These are phyloP conservation scores for Caenorhabditis afra DNA, from an alignment of 2,888 invertebrate genomes.

Conservation along the genomic window DNA sequence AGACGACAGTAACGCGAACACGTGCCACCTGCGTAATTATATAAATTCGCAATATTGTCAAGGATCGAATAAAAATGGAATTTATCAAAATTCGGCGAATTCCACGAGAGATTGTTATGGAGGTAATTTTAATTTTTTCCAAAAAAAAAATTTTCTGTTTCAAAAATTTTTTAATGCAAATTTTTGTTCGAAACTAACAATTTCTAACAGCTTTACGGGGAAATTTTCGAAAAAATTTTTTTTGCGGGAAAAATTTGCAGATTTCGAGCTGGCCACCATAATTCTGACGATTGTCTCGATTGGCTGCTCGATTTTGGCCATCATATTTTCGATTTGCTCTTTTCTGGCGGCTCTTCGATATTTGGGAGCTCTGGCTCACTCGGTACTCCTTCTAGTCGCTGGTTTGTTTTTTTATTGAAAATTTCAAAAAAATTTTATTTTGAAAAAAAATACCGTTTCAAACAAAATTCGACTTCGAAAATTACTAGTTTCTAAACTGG, in stretches of 20 bases:
- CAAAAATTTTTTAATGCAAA: too few relatives aligned
- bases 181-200: too few relatives aligned
- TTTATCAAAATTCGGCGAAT: background rate
- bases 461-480: too few relatives aligned
- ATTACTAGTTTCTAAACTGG: too few relatives aligned
- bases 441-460: background rate
- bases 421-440: background rate
- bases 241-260: conserved; percentile 56
- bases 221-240: too few relatives aligned
- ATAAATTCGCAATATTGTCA: conserved; percentile 50
- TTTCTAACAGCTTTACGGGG: too few relatives aligned
- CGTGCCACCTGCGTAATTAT: conserved; percentile 57
- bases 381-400: conserved; percentile 61
- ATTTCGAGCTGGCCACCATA: conserved; percentile 69
- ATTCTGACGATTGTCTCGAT: conserved; percentile 62
- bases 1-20: conserved; percentile 58
- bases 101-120: conserved; percentile 58
- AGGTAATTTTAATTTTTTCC: conserved; percentile 25
- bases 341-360: conserved; percentile 53
- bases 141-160: background rate
- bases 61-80: conserved; percentile 22
- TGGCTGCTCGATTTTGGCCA: conserved; percentile 50
- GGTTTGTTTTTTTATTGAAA: conserved; percentile 47
- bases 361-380: conserved; percentile 70
- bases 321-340: conserved; percentile 69